A percentile compares a stretch with the other conserved stretches of the same genome.
Evolutionary conservation across 2,113 vertebrate genomes (phyloP).

Genomic region (Nycticorax nycticorax): DNA sequence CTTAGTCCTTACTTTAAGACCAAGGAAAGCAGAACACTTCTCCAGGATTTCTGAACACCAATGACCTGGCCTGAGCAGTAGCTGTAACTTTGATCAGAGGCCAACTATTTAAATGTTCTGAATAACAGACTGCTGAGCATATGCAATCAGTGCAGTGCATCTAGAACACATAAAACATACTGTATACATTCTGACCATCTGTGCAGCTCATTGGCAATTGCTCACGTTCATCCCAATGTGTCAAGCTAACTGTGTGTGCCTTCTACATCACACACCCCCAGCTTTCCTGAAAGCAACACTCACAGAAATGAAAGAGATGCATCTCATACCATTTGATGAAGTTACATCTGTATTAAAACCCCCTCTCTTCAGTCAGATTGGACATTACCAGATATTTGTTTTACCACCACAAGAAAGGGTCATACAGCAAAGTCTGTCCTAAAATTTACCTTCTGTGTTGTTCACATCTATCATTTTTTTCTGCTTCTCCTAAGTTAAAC

Average conservation of each 20-base stretch:
- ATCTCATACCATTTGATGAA: not conserved
- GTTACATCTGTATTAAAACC: accelerated
- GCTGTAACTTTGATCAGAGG: not conserved
- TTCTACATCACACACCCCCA: not conserved
- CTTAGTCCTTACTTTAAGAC: not conserved
- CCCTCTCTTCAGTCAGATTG: not conserved
- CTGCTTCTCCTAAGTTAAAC: not conserved
- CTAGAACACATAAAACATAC: not conserved
- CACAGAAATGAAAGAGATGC: not conserved
- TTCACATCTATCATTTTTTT: accelerated
- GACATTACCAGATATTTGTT: not conserved
- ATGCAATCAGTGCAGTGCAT: not conserved
- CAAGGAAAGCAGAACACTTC: not conserved
- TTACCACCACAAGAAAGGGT: not conserved
- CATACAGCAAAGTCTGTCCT: not conserved
- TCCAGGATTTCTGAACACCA: not conserved
- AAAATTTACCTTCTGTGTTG: not conserved
- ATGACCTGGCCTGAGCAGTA: not conserved
- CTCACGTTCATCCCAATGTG: not conserved
- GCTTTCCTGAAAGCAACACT: not conserved
- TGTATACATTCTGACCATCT: not conserved
- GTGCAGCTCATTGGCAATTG: not conserved
- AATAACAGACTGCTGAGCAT: not conserved
- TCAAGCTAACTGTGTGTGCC: not conserved
- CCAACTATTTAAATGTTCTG: not conserved